Conservation (phyloP, 2,888 invertebrate genomes). For the Leptopilina drosophilae region DNA sequence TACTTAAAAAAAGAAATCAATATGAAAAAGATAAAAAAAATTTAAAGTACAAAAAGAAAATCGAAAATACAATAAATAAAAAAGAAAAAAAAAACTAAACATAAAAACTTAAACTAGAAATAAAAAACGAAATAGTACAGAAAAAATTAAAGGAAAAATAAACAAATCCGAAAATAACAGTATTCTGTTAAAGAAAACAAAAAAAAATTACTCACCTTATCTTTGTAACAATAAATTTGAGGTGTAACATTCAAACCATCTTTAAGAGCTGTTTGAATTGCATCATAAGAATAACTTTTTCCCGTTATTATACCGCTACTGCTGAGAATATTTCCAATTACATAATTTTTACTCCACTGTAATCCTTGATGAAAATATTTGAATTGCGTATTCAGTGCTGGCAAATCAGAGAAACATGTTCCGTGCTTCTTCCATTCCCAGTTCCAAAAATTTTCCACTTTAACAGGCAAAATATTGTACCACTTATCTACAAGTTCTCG, state of each 20-base stretch:
- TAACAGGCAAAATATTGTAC: constrained; percentile 69
- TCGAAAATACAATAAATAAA: no score
- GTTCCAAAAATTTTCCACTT: constrained; percentile 81
- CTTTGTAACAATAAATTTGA: background rate
- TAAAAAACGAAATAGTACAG: no score
- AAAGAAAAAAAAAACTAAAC: no score
- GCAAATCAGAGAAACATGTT: constrained; percentile 82
- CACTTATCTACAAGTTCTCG: constrained; percentile 81
- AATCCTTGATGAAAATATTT: constrained; percentile 84
- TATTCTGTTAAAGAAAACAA: no score
- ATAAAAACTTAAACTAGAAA: no score
- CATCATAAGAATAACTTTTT: background rate
- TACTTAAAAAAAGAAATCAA: no score
- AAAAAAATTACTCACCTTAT: constrained; percentile 68
- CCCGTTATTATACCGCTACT: background rate
- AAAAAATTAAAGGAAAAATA: no score
- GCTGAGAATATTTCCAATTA: background rate
- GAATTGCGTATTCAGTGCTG: constrained; percentile 79
- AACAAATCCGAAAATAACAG: no score
- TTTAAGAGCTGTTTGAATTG: background rate
- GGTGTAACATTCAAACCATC: background rate
- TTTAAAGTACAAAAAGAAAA: no score
- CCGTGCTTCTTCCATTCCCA: constrained; percentile 90
- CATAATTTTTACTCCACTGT: background rate
- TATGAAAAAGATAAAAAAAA: no score